Evolutionary conservation across 1,140 invertebrate species (phyloP).

Genomic region (Solenopsis fugax): DNA sequence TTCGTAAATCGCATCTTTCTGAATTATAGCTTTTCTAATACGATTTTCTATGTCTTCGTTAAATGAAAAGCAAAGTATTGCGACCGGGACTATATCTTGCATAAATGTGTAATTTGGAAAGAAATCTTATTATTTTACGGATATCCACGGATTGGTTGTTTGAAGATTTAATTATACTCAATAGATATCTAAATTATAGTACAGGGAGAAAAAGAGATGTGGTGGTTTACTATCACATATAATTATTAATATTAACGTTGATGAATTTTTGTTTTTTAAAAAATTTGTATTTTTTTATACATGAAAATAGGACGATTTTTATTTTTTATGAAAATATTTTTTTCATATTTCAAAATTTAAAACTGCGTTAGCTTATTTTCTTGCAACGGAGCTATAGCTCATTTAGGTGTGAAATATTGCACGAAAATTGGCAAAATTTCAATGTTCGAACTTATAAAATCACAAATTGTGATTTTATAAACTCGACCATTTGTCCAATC

Average conservation of each 20-base stretch:
- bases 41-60: neutral
- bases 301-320: neutral
- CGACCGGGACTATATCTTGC: neutral
- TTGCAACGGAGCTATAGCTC: neutral
- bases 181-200: neutral
- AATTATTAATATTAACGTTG: neutral
- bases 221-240: neutral
- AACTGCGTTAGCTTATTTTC: neutral
- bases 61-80: neutral
- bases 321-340: neutral
- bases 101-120: neutral
- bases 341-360: conserved; percentile 16
- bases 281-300: neutral
- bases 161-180: neutral
- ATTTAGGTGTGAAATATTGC: neutral
- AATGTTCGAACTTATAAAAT: too few relatives aligned
- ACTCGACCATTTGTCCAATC: conserved; percentile 5
- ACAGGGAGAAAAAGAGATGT: neutral
- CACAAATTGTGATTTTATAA: conserved; percentile 29
- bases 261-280: too few relatives aligned
- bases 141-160: neutral
- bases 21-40: neutral
- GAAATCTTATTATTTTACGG: neutral
- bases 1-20: neutral
- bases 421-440: conserved; percentile 36